phyloP scores from a whole-genome alignment of 2,113 vertebrate species.

The Elephas maximus region DNA sequence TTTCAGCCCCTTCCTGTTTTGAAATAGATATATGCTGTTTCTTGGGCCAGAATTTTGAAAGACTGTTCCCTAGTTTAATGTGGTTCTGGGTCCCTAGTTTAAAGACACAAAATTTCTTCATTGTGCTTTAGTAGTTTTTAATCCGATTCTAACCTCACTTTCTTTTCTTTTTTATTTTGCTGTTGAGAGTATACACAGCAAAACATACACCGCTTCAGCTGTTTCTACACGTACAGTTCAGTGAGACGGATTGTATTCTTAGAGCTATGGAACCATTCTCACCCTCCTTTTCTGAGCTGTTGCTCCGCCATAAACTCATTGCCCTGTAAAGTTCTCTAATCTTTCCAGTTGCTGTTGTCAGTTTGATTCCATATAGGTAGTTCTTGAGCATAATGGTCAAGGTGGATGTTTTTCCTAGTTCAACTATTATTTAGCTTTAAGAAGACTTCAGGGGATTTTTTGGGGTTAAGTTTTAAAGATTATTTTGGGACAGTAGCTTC shows the following conservation, averaged over 20 bases:
- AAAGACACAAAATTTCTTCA: slow-evolving; percentile 55
- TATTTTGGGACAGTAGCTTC: background rate
- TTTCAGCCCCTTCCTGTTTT: background rate
- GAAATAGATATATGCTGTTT: background rate
- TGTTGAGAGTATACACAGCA: too few relatives aligned
- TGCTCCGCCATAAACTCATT: too few relatives aligned
- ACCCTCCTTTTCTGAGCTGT: too few relatives aligned
- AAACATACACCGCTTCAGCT: too few relatives aligned
- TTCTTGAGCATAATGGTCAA: too few relatives aligned
- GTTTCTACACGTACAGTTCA: too few relatives aligned
- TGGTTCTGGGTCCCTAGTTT: background rate
- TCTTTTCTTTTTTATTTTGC: background rate
- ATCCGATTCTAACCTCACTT: slow-evolving; percentile 35
- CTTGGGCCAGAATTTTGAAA: slow-evolving; percentile 19
- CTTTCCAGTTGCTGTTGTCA: too few relatives aligned
- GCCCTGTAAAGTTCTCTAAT: too few relatives aligned
- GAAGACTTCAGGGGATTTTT: background rate
- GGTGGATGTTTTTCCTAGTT: background rate
- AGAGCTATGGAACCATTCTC: too few relatives aligned
- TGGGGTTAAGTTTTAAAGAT: background rate
- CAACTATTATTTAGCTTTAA: background rate
- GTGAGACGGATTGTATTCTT: too few relatives aligned
- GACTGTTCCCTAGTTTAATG: slow-evolving; percentile 43
- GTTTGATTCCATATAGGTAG: too few relatives aligned
- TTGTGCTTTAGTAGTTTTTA: slow-evolving; percentile 53